Percentiles rank a stretch among this genome's conserved stretches.
phyloP scores from a whole-genome alignment of 2,797 vertebrate genomes.

The Thalassophryne amazonica region DNA sequence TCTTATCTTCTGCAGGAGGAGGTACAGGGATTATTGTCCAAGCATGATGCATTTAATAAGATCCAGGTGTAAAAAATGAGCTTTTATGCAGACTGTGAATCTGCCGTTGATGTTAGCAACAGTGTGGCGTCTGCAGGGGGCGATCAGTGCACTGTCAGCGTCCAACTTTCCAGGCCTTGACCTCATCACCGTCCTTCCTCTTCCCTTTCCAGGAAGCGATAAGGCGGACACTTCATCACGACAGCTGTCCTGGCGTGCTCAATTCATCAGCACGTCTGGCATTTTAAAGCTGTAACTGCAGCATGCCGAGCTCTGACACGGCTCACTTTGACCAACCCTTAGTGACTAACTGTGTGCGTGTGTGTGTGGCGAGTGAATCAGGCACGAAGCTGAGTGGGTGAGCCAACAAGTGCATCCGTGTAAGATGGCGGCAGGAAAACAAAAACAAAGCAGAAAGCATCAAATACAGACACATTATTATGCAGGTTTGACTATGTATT shows the following conservation, averaged over 20 bases:
- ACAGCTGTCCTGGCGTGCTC: constrained; percentile 5
- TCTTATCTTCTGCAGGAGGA: background rate
- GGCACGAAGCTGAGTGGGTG: background rate
- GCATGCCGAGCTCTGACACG: background rate
- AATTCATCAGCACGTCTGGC: constrained; percentile 32
- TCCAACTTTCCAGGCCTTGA: background rate
- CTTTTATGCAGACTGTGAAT: background rate
- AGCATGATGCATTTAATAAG: constrained; percentile 1
- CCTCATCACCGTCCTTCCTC: background rate
- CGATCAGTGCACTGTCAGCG: background rate
- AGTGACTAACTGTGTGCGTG: constrained; percentile 24
- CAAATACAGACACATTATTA: background rate
- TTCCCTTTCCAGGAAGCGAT: constrained; percentile 41
- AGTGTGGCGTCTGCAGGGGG: background rate
- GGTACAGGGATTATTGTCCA: constrained; percentile 1
- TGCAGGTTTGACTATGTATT: too few relatives aligned
- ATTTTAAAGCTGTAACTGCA: constrained; percentile 29
- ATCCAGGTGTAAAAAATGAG: constrained; percentile 1
- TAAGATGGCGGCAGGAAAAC: background rate
- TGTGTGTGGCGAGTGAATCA: constrained; percentile 25
- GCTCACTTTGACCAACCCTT: constrained; percentile 23
- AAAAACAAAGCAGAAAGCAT: background rate
- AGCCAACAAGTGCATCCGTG: constrained; percentile 18
- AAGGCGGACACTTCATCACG: constrained; percentile 37
- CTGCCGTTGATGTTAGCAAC: constrained; percentile 11